Conservation (phyloP, 2,888 invertebrate genomes). For the Papilio protenor region DNA sequence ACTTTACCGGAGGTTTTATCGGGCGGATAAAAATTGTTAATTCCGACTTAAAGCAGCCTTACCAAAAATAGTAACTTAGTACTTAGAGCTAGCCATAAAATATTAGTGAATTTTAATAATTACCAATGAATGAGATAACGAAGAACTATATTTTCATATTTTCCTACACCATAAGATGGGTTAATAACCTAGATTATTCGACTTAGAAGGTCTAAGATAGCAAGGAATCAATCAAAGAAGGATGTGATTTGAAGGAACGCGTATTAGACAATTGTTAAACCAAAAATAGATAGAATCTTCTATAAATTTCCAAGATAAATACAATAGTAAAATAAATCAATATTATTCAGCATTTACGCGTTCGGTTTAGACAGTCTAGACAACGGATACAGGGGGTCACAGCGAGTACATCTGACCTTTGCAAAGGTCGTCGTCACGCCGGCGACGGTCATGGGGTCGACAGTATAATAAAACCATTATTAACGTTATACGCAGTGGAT, state of each 20-base stretch:
- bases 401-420: constrained; percentile 22
- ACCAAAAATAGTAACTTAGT: too few species aligned
- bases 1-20: constrained; percentile 40
- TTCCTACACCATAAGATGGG: neutral
- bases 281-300: too few species aligned
- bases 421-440: constrained; percentile 20
- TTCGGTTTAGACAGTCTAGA: constrained; percentile 12
- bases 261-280: too few species aligned
- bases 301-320: neutral
- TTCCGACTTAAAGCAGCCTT: constrained; percentile 8
- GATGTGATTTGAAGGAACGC: too few species aligned
- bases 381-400: constrained; percentile 17
- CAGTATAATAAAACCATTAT: constrained; percentile 19
- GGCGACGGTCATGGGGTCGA: constrained; percentile 28
- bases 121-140: neutral
- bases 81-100: constrained; percentile 5
- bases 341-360: neutral
- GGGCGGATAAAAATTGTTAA: constrained; percentile 28
- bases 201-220: neutral
- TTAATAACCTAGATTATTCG: neutral
- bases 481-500: neutral
- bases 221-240: neutral
- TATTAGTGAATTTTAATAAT: constrained; percentile 4
- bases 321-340: neutral
- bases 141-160: neutral